These are phyloP conservation scores for Fukomys damarensis DNA, from an alignment of 2,113 vertebrate species.

Conservation along the genomic window DNA sequence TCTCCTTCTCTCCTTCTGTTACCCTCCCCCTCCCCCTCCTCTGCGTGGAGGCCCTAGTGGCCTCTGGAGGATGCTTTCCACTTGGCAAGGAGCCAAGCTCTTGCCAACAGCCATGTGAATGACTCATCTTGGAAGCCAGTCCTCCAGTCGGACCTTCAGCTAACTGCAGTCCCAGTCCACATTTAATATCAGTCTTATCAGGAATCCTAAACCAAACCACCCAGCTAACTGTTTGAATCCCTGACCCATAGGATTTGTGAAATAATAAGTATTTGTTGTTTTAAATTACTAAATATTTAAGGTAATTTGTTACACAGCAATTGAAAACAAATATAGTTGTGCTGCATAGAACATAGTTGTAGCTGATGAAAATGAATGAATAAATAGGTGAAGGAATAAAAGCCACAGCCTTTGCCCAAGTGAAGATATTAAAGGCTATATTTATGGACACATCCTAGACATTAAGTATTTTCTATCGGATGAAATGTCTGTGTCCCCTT, in stretches of 20 bases:
- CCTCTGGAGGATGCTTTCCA: background rate
- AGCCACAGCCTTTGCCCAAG: background rate
- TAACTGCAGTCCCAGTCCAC: background rate
- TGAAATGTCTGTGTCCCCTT: background rate
- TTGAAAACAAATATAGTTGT: background rate
- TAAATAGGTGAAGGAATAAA: background rate
- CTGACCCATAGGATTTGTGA: background rate
- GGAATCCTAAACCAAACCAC: background rate
- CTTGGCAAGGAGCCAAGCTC: background rate
- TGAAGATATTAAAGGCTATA: background rate
- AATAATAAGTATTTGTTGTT: background rate
- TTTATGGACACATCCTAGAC: background rate
- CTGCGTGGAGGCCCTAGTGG: background rate
- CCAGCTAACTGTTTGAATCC: background rate
- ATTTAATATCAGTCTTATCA: background rate
- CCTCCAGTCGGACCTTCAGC: background rate
- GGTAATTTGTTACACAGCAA: background rate
- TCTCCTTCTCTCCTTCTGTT: too few species aligned
- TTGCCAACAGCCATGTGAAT: background rate
- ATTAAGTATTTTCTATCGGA: background rate
- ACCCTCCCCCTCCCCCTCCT: background rate
- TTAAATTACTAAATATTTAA: slow-evolving; percentile 33
- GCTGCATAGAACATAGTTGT: background rate
- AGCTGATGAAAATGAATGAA: background rate
- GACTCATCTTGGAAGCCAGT: background rate